Evolutionary conservation across 1,140 invertebrate species (phyloP).

Genomic region (Palaemon carinicauda): DNA sequence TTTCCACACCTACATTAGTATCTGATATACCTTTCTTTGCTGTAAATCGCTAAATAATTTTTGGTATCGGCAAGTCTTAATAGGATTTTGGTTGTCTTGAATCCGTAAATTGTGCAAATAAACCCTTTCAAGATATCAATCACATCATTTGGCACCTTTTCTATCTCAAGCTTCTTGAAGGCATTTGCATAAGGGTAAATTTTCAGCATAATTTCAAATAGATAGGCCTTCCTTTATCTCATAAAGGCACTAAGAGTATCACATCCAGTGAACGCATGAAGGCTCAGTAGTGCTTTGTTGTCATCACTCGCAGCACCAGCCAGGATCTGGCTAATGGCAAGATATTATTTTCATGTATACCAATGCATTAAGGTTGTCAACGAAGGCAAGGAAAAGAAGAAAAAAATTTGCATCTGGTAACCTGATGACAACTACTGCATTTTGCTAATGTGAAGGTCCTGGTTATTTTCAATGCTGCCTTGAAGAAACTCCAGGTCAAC

Average conservation of each 20-base stretch:
- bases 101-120: background rate
- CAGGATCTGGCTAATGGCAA: background rate
- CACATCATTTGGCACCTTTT: background rate
- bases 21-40: background rate
- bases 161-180: slow-evolving; percentile 14
- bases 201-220: background rate
- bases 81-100: slow-evolving; percentile 4
- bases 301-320: no score
- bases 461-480: background rate
- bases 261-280: no score
- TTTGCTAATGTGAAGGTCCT: background rate
- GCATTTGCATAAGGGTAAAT: background rate
- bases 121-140: slow-evolving; percentile 9
- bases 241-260: background rate
- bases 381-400: background rate
- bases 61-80: slow-evolving; percentile 15
- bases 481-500: background rate
- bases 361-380: background rate
- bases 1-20: slow-evolving; percentile 17
- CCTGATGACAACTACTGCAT: slow-evolving; percentile 1
- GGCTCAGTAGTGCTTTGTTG: no score
- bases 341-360: background rate
- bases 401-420: background rate
- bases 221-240: background rate
- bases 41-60: background rate